Base-by-base conservation (phyloP, 2,797 vertebrate genomes). In the Danio aesculapii region DNA sequence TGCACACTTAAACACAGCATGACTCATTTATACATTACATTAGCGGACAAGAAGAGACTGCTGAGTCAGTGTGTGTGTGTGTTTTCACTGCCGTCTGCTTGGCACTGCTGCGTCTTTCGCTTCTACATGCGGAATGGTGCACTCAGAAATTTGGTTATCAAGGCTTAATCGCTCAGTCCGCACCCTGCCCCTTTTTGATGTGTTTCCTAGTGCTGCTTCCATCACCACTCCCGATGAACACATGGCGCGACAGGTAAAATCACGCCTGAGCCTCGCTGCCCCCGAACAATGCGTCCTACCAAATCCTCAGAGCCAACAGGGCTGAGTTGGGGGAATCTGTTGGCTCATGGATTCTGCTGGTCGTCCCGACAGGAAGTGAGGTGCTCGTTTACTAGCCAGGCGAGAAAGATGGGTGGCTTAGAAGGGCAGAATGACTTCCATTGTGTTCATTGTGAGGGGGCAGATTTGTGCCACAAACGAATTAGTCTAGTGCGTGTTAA, bases 221-320 rank as follows among this genome's bases (percentile, higher is more conserved):
- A 84, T 95, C 94, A 95, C 90, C 86, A 87, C 82, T 85, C 49
- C 87, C 87, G 92, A 84, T 97, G 96, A 96, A 93, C 95, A 97
- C 92, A 89, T 69, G 89, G 92, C 93, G 86, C 97, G 97, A 98
- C 97, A 97, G 95, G 93, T 95, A 87, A 96, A 96, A 96, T 95
- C 96, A 96, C 93, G 92, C 92, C 92, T 90, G 91, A 94, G 93
- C 93, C 93, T 91, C 92, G 91, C 92, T 88, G 86, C 89, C 92
- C 89, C 84, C 87, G 47, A 92, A 98, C 96, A 99, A 98, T 96
- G 88, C 86, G 85, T 85, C 84, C 81, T 6, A 81, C 93, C 95
- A 96, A 97, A 96, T 93, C 93, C 95, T 93, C 79, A 90, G 2
- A 86, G 86, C 84, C 69, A 82, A 93, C 92, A 94, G 90, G 93